Conservation (phyloP, 2,888 invertebrate genomes). For the Autographa gamma region DNA sequence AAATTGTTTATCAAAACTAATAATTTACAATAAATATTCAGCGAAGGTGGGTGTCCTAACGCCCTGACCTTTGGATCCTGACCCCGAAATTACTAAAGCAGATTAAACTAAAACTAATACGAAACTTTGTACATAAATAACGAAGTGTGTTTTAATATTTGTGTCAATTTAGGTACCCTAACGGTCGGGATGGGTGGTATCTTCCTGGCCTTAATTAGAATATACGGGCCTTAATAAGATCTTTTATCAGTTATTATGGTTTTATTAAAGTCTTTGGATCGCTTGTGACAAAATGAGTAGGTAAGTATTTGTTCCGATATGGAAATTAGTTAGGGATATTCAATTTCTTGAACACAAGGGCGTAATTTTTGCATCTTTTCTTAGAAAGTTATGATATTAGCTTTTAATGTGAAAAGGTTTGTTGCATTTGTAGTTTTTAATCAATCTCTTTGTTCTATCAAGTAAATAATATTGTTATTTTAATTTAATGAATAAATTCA, state of each 20-base stretch:
- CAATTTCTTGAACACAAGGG: background rate
- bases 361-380: too few species aligned
- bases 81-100: conserved; percentile 19
- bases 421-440: too few species aligned
- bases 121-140: conserved; percentile 26
- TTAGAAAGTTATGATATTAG: background rate
- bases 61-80: conserved; percentile 20
- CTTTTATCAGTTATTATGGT: background rate
- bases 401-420: too few species aligned
- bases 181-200: background rate
- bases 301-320: background rate
- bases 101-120: conserved; percentile 22
- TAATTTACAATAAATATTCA: conserved; percentile 49
- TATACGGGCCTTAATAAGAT: background rate
- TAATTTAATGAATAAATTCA: too few species aligned
- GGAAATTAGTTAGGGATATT: background rate
- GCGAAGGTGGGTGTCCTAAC: conserved; percentile 12
- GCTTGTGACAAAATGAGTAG: background rate
- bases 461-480: too few species aligned
- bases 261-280: background rate
- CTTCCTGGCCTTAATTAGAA: background rate
- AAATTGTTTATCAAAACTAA: conserved; percentile 44
- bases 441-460: too few species aligned
- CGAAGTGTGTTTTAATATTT: conserved; percentile 13
- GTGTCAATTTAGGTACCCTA: conserved; percentile 3